Evolutionary conservation across 2,113 vertebrate genomes (phyloP).

Genomic region (Neodon shergylaensis): DNA sequence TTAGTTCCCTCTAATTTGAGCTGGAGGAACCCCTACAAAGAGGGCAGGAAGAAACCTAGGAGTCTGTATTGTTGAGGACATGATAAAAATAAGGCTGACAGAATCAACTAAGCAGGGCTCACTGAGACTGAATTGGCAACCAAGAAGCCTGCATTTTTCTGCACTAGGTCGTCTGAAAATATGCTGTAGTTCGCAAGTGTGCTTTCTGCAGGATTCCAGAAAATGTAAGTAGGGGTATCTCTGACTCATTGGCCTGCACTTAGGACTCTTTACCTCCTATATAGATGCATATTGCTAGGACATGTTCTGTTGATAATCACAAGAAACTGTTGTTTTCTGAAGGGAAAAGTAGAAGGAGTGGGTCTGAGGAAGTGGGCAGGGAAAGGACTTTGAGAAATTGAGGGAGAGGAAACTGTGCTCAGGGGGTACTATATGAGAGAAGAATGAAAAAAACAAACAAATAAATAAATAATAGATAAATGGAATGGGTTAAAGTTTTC

Average conservation of each 20-base stretch:
- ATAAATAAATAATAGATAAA: not conserved
- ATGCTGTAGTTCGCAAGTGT: not conserved
- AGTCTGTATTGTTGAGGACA: not conserved
- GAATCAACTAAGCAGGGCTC: not conserved
- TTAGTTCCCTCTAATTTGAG: not conserved
- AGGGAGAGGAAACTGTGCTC: not conserved
- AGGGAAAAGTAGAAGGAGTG: too few species aligned
- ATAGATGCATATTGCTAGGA: not conserved
- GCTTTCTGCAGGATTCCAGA: not conserved
- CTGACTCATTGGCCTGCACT: not conserved
- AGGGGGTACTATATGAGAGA: not conserved
- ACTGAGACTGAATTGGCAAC: not conserved
- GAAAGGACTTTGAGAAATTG: not conserved
- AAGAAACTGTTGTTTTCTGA: not conserved
- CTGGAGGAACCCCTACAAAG: too few species aligned
- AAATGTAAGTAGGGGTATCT: too few species aligned
- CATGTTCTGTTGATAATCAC: not conserved
- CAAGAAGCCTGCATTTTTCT: not conserved
- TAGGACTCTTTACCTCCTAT: not conserved
- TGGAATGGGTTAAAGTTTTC: not conserved
- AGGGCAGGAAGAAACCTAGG: not conserved
- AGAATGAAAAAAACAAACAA: not conserved
- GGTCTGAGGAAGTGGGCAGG: too few species aligned
- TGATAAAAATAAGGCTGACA: not conserved
- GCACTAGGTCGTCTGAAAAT: not conserved